These are phyloP conservation scores for Colaptes auratus DNA, from an alignment of 2,113 vertebrate genomes.

Conservation along the genomic window DNA sequence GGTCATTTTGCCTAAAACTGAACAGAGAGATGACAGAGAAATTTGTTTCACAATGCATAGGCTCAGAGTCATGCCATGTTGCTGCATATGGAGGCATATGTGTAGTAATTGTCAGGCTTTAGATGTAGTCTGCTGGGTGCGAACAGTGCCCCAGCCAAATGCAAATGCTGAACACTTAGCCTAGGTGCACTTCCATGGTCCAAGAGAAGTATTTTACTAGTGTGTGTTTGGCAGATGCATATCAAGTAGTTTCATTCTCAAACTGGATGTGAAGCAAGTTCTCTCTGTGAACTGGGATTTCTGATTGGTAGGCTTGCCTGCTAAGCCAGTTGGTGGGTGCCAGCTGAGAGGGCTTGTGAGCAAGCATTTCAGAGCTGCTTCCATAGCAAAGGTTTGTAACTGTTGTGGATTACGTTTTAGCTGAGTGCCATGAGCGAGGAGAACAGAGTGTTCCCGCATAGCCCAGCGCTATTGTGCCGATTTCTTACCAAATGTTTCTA, in stretches of 20 bases:
- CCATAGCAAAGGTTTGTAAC: not conserved
- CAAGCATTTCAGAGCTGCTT: not conserved
- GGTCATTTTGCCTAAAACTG: not conserved
- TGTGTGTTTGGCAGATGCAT: rapidly evolving
- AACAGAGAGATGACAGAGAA: not conserved
- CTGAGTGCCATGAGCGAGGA: not conserved
- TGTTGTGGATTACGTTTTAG: not conserved
- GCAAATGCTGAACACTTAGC: not conserved
- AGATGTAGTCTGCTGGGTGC: rapidly evolving
- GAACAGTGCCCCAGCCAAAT: not conserved
- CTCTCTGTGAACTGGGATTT: not conserved
- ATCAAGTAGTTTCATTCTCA: not conserved
- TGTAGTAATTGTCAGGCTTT: not conserved
- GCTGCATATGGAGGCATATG: not conserved
- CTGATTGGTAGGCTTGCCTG: not conserved
- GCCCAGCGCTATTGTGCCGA: not conserved
- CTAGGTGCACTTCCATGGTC: not conserved
- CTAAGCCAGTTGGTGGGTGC: not conserved
- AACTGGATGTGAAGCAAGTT: rapidly evolving
- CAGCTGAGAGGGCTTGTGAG: not conserved
- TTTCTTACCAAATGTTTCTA: slow-evolving; percentile 51
- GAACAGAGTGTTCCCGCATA: slow-evolving; percentile 33
- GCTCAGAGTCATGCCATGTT: not conserved
- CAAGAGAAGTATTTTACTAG: not conserved
- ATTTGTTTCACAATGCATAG: not conserved